Evolutionary conservation across 1,140 invertebrate species (phyloP).

Genomic region (Bradysia coprophila): DNA sequence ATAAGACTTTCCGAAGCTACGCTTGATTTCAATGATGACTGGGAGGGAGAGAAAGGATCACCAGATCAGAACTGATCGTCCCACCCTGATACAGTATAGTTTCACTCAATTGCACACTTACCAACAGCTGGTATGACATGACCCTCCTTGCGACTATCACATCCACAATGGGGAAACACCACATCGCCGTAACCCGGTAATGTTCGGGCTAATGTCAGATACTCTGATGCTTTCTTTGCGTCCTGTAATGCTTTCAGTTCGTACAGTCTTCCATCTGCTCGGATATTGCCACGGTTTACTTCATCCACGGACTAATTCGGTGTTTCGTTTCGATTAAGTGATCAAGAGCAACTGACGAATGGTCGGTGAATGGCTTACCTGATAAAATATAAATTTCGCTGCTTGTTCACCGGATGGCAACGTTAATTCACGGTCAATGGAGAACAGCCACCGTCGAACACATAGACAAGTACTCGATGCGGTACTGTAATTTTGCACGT

Average conservation of each 20-base stretch:
- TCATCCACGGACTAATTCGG: conserved; percentile 88
- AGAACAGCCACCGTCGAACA: conserved; percentile 89
- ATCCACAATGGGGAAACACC: conserved; percentile 87
- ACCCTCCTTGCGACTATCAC: conserved; percentile 82
- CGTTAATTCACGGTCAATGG: conserved; percentile 48
- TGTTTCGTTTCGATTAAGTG: too few species aligned
- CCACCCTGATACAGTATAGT: too few species aligned
- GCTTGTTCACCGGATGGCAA: conserved; percentile 42
- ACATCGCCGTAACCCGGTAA: conserved; percentile 83
- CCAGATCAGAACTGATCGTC: too few species aligned
- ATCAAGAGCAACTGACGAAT: conserved; percentile 48
- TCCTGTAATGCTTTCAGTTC: conserved; percentile 91
- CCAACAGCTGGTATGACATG: conserved; percentile 72
- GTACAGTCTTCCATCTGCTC: conserved; percentile 75
- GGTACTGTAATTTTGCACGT: conserved; percentile 99
- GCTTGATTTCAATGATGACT: too few species aligned
- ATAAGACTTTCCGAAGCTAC: too few species aligned
- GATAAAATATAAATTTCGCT: conserved; percentile 59
- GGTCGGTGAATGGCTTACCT: conserved; percentile 34
- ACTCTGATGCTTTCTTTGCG: conserved; percentile 69
- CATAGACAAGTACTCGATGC: conserved; percentile 90
- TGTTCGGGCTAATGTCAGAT: conserved; percentile 65
- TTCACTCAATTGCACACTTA: too few species aligned
- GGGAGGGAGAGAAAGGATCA: too few species aligned
- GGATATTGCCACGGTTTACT: conserved; percentile 82